Conservation (phyloP, 2,113 vertebrate species). For the Myanophis thanlyinensis region DNA sequence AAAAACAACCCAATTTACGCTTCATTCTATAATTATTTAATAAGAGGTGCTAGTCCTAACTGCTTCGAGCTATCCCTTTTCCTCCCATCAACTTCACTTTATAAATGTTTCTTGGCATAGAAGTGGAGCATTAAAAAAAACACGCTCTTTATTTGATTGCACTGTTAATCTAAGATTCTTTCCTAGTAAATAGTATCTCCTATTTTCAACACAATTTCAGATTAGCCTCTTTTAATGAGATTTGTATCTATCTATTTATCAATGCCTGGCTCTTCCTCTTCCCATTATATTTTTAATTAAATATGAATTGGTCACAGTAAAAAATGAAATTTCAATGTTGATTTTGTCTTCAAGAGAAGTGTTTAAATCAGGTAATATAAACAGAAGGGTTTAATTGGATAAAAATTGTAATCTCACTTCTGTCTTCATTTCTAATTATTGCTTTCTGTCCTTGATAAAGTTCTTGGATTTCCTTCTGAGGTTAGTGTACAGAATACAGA, state of each 20-base stretch:
- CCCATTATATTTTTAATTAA: slow-evolving; percentile 39
- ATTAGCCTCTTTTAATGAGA: slow-evolving; percentile 29
- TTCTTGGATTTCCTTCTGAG: neutral
- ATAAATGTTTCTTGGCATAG: neutral
- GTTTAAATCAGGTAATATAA: neutral
- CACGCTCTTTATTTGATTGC: neutral
- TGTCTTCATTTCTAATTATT: neutral
- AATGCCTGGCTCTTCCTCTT: neutral
- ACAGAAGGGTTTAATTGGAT: neutral
- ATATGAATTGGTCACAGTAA: slow-evolving; percentile 39
- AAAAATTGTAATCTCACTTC: neutral
- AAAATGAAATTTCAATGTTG: slow-evolving; percentile 27
- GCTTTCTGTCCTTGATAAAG: neutral
- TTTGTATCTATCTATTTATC: slow-evolving; percentile 34
- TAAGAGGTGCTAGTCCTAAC: neutral
- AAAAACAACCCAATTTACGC: neutral
- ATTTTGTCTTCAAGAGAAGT: neutral
- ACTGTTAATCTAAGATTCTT: neutral
- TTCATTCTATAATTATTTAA: neutral
- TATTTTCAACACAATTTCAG: slow-evolving; percentile 16
- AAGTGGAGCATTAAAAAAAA: neutral
- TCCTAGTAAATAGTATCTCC: neutral
- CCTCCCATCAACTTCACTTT: neutral
- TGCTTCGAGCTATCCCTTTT: neutral
- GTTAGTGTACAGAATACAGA: neutral